Conservation (phyloP, 2,888 invertebrate genomes). For the Glyphotaelius pellucidus region DNA sequence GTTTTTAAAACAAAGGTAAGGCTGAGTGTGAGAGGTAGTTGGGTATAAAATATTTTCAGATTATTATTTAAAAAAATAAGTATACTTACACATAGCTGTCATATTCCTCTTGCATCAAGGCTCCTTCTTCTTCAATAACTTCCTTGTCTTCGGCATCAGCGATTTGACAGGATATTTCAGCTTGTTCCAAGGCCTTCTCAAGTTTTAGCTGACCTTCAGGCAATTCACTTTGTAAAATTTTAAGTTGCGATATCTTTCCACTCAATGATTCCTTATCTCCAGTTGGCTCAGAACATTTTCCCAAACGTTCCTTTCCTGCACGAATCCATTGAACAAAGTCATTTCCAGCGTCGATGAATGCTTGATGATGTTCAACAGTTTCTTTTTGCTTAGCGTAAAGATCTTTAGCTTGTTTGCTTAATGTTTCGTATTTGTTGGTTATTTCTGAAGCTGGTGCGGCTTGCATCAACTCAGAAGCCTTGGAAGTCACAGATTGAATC, state of each 20-base stretch:
- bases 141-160: conserved; percentile 92
- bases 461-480: conserved; percentile 94
- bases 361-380: conserved; percentile 93
- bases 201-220: conserved; percentile 90
- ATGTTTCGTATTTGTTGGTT: conserved; percentile 91
- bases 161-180: conserved; percentile 89
- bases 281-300: conserved; percentile 94
- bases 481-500: conserved; percentile 96
- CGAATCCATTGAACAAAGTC: conserved; percentile 96
- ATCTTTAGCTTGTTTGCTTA: conserved; percentile 94
- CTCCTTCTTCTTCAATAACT: conserved; percentile 95
- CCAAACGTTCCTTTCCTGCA: conserved; percentile 91
- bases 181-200: conserved; percentile 88
- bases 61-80: not conserved
- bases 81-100: conserved; percentile 87
- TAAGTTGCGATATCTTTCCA: conserved; percentile 90
- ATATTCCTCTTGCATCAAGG: conserved; percentile 92
- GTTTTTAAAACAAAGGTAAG: not conserved
- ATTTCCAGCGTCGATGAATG: conserved; percentile 93
- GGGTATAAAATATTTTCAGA: not conserved
- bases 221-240: conserved; percentile 89
- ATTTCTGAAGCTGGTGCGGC: conserved; percentile 95
- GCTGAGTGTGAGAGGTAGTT: not conserved
- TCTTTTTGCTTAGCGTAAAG: conserved; percentile 92
- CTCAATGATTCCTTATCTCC: conserved; percentile 93